Percentiles rank a stretch among this genome's conserved stretches.
phyloP scores from a whole-genome alignment of 2,888 invertebrate species.

The Epinotia demarniana region DNA sequence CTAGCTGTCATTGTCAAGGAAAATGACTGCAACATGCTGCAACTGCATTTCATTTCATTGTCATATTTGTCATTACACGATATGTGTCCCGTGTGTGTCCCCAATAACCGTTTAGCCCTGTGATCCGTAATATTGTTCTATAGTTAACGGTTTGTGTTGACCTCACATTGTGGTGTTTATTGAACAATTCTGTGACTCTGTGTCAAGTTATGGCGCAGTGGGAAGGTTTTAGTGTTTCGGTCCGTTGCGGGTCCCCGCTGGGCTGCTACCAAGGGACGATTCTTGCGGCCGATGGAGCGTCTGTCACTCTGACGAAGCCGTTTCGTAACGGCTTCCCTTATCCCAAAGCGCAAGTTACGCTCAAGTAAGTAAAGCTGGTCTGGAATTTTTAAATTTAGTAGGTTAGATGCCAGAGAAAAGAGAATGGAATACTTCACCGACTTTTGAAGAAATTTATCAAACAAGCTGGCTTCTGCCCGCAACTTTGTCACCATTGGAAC shows the following conservation, averaged over 20 bases:
- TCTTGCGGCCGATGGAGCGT: slow-evolving; percentile 87
- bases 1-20: no score
- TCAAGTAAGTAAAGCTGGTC: slow-evolving; percentile 67
- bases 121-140: slow-evolving; percentile 17
- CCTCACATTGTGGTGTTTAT: neutral
- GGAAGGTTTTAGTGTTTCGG: slow-evolving; percentile 93
- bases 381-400: no score
- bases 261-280: slow-evolving; percentile 94
- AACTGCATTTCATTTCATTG: neutral
- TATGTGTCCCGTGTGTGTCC: no score
- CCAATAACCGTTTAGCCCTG: neutral
- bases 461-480: no score
- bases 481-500: no score
- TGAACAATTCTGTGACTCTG: neutral
- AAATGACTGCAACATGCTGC: no score
- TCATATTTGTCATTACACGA: slow-evolving; percentile 8
- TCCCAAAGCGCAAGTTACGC: slow-evolving; percentile 78
- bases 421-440: no score
- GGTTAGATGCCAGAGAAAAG: no score
- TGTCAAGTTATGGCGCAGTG: slow-evolving; percentile 82
- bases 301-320: slow-evolving; percentile 90
- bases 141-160: slow-evolving; percentile 19
- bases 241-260: slow-evolving; percentile 90
- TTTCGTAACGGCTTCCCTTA: slow-evolving; percentile 91
- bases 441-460: no score